Base-by-base conservation (phyloP, 2,113 vertebrate species). In the Notarius quadriscutis region DNA sequence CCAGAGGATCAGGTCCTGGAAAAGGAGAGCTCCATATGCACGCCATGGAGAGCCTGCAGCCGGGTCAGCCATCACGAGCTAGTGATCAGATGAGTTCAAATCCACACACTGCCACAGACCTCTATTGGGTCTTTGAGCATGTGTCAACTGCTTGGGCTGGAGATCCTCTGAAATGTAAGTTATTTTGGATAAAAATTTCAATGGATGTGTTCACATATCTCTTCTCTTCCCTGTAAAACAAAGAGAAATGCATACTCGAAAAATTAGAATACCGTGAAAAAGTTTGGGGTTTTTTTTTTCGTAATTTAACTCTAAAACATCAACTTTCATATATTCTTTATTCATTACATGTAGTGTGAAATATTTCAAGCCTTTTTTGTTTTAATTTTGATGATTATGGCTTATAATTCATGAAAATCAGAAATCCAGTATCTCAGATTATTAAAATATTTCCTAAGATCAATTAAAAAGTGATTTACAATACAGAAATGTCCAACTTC, bases 1-100 rank as follows among this genome's bases (percentile, higher is more conserved):
- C 72, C 89, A 87, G 62, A 95, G 84, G 4, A 86, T 17, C 0
- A 58, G 6, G 85, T 96, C 94, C 1, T 91, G 89, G 1, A n/a
- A 50, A 41, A 91, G 75, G 12, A 91, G 30, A 75, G 72, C 22
- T 55, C 81, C 69, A 22, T 84, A 88, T 20, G 84, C 69, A 41
- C 27, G 9, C 30, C 83, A 15, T 50, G 51, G 53, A 7, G 62
- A 27, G 5, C 22, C n/a, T 67, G 25, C 22, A 14, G 60, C 18
- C 6, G 57, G 12, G 12, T 53, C 74, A 20, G 85, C 71, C 82
- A 87, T 82, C 9, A 30, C 57, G 41, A 50, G 20, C 60, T n/a
- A 2, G 8, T 55, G 62, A 74, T 51, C 14, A 80, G 57, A 48
- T 48, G 30, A 14, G 30, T 0, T 81, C 57, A 41, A 81, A 60